Percentiles rank a stretch among this genome's conserved stretches.
phyloP scores from a whole-genome alignment of 1,140 invertebrate species.

The Drepana arcuata region DNA sequence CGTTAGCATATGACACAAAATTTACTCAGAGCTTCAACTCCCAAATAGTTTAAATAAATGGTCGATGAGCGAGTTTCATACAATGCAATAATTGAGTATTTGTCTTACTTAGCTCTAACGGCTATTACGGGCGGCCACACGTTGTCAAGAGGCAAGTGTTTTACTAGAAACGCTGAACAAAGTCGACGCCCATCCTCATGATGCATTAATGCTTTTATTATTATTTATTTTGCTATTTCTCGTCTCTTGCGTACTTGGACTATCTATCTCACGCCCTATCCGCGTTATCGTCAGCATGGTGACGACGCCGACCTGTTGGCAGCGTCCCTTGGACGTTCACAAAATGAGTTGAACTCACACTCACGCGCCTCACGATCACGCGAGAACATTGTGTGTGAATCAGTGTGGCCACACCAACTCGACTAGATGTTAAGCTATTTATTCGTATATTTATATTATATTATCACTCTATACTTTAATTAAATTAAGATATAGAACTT shows the following conservation, averaged over 20 bases:
- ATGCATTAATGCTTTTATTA: slow-evolving; percentile 71
- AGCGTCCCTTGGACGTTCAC: slow-evolving; percentile 9
- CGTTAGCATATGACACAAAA: no score
- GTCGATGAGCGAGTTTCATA: slow-evolving; percentile 3
- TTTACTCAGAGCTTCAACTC: no score
- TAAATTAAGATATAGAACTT: slow-evolving; percentile 44
- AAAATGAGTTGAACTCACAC: slow-evolving; percentile 15
- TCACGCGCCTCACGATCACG: slow-evolving; percentile 23
- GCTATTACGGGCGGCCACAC: slow-evolving; percentile 70
- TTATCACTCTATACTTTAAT: slow-evolving; percentile 17
- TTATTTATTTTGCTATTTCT: slow-evolving; percentile 58
- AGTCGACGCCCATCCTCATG: slow-evolving; percentile 61
- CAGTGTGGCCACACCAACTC: slow-evolving; percentile 11
- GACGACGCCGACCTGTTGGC: slow-evolving; percentile 35
- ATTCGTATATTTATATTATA: slow-evolving; percentile 20
- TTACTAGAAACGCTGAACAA: slow-evolving; percentile 67
- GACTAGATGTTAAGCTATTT: slow-evolving; percentile 20
- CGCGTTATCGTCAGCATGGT: slow-evolving; percentile 25
- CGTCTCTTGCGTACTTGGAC: slow-evolving; percentile 28
- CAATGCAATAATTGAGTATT: slow-evolving; percentile 49
- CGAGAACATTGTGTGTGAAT: slow-evolving; percentile 17
- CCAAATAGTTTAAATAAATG: slow-evolving; percentile 1
- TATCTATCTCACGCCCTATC: slow-evolving; percentile 26
- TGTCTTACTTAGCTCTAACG: slow-evolving; percentile 67
- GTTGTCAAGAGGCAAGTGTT: slow-evolving; percentile 73